These are phyloP conservation scores for Sarcophilus harrisii DNA, from an alignment of 2,797 vertebrate species.

Conservation along the genomic window DNA sequence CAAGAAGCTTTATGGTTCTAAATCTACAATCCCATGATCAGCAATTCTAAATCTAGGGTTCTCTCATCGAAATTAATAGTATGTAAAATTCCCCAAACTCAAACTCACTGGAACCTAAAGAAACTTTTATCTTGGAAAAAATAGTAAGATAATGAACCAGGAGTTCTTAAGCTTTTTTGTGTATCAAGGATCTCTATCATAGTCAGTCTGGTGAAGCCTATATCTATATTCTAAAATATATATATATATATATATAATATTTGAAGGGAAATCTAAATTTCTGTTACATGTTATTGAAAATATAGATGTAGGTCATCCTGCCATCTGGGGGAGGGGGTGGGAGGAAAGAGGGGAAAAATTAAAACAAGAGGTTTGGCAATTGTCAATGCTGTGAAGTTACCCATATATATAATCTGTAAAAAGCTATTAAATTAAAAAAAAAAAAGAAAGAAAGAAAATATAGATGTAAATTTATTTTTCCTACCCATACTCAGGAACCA, in stretches of 20 bases:
- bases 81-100: background rate
- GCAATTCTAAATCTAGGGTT: background rate
- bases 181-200: background rate
- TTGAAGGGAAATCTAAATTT: background rate
- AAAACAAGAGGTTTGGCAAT: too few relatives aligned
- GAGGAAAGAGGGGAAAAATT: too few relatives aligned
- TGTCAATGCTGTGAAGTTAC: too few relatives aligned
- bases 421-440: too few relatives aligned
- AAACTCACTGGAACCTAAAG: constrained; percentile 17
- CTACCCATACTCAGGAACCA: background rate
- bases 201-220: background rate
- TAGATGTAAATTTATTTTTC: background rate
- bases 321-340: too few relatives aligned
- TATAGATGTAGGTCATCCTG: too few relatives aligned
- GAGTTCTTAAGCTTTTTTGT: background rate
- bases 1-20: background rate
- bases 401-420: too few relatives aligned
- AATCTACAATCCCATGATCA: background rate
- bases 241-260: background rate
- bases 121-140: background rate
- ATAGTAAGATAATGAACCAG: background rate
- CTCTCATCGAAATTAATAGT: background rate
- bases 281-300: background rate
- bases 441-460: too few relatives aligned
- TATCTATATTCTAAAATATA: too few relatives aligned